Evolutionary conservation across 1,140 invertebrate genomes (phyloP).

Genomic region (Telenomus remus): DNA sequence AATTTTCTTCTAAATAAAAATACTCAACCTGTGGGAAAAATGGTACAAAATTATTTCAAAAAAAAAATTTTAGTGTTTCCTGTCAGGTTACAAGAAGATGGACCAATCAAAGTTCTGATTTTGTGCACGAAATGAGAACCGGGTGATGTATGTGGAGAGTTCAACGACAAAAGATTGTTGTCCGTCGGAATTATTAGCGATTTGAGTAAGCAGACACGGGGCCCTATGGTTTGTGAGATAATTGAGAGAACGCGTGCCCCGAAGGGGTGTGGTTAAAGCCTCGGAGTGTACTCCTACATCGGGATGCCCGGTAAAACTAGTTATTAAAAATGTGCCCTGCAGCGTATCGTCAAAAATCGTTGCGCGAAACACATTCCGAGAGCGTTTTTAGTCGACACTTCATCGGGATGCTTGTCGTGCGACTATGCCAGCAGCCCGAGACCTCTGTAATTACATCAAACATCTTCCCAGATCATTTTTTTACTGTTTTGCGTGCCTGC

Average conservation of each 20-base stretch:
- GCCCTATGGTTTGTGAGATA: slow-evolving; percentile 52
- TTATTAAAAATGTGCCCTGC: slow-evolving; percentile 61
- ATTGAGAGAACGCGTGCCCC: slow-evolving; percentile 56
- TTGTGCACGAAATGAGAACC: slow-evolving; percentile 14
- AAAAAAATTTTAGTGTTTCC: too few species aligned
- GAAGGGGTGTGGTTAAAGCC: slow-evolving; percentile 51
- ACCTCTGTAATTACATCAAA: slow-evolving; percentile 57
- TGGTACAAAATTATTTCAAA: too few species aligned
- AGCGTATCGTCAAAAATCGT: slow-evolving; percentile 37
- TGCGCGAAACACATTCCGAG: slow-evolving; percentile 30
- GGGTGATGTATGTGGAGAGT: background rate
- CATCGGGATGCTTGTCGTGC: slow-evolving; percentile 59
- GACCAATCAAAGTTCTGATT: too few species aligned
- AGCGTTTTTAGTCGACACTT: slow-evolving; percentile 54
- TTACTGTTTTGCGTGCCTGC: slow-evolving; percentile 59
- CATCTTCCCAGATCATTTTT: slow-evolving; percentile 64
- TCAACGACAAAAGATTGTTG: slow-evolving; percentile 37
- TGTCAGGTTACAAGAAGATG: too few species aligned
- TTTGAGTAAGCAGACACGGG: slow-evolving; percentile 40
- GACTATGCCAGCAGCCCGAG: slow-evolving; percentile 47
- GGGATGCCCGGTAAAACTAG: slow-evolving; percentile 42
- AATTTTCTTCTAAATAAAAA: too few species aligned
- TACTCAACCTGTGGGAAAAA: too few species aligned
- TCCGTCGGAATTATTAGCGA: slow-evolving; percentile 39
- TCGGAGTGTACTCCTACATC: slow-evolving; percentile 56